A percentile compares a stretch with the other conserved stretches of the same genome.
Conservation (phyloP, 2,888 invertebrate species). For the Sericinus montela region DNA sequence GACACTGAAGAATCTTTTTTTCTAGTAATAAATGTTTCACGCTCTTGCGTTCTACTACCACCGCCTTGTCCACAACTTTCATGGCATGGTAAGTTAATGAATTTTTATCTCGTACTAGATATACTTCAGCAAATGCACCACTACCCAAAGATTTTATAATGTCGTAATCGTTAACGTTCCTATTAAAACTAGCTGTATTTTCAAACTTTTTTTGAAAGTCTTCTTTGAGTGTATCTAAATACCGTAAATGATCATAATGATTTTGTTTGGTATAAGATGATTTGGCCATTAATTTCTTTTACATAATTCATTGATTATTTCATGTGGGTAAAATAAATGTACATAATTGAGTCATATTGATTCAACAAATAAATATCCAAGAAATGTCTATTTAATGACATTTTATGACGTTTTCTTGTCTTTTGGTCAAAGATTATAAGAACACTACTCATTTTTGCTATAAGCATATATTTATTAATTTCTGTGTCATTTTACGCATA, state of each 20-base stretch:
- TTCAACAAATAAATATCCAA: no score
- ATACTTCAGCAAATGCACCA: constrained; percentile 94
- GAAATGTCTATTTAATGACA: not conserved
- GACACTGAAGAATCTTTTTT: constrained; percentile 89
- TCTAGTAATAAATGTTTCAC: constrained; percentile 93
- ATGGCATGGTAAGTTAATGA: constrained; percentile 87
- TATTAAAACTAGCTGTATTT: constrained; percentile 29
- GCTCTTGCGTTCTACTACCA: constrained; percentile 92
- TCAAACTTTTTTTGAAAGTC: constrained; percentile 48
- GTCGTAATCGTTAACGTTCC: constrained; percentile 81
- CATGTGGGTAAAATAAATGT: not conserved
- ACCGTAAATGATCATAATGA: constrained; percentile 52
- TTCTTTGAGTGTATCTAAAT: constrained; percentile 56
- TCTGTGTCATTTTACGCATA: no score
- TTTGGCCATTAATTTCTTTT: constrained; percentile 46
- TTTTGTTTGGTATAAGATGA: constrained; percentile 41
- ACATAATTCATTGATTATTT: constrained; percentile 19
- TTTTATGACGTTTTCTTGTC: not conserved
- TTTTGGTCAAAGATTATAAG: no score
- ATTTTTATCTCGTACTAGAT: constrained; percentile 83
- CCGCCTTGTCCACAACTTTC: constrained; percentile 91
- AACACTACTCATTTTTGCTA: no score
- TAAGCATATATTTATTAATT: no score
- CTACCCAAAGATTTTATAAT: constrained; percentile 88
- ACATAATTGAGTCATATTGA: constrained; percentile 1